Evolutionary conservation across 2,113 vertebrate species (phyloP).

Genomic region (Arothron firmamentum): DNA sequence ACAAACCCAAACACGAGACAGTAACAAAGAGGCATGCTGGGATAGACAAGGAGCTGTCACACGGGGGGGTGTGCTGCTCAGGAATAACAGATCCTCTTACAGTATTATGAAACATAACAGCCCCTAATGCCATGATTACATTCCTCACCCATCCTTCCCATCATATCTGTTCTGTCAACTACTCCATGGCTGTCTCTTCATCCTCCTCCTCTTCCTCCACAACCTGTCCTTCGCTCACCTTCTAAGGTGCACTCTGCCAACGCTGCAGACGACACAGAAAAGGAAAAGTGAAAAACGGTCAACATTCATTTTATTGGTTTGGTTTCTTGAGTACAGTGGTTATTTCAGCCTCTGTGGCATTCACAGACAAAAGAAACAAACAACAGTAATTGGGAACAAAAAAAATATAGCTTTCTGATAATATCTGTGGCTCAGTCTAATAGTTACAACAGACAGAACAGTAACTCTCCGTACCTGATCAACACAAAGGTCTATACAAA

Average conservation of each 20-base stretch:
- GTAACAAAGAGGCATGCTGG: conserved; percentile 21
- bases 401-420: conserved; percentile 76
- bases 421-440: conserved; percentile 81
- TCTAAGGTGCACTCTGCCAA: conserved; percentile 32
- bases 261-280: not conserved
- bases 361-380: conserved; percentile 72
- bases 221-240: conserved; percentile 5
- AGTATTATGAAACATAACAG: conserved; percentile 68
- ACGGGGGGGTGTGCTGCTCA: conserved; percentile 37
- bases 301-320: conserved; percentile 81
- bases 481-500: conserved; percentile 59
- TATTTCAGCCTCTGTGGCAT: conserved; percentile 72
- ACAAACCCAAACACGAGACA: conserved; percentile 45
- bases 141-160: conserved; percentile 53
- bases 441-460: conserved; percentile 70
- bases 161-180: conserved; percentile 56
- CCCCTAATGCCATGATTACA: conserved; percentile 51
- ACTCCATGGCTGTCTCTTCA: conserved; percentile 47
- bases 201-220: conserved; percentile 22
- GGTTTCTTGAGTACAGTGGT: conserved; percentile 81
- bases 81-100: conserved; percentile 59
- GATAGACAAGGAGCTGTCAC: conserved; percentile 51
- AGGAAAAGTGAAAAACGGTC: conserved; percentile 45
- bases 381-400: conserved; percentile 67
- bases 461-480: conserved; percentile 66